phyloP scores from a whole-genome alignment of 2,797 vertebrate genomes.

The Sebastes minor region DNA sequence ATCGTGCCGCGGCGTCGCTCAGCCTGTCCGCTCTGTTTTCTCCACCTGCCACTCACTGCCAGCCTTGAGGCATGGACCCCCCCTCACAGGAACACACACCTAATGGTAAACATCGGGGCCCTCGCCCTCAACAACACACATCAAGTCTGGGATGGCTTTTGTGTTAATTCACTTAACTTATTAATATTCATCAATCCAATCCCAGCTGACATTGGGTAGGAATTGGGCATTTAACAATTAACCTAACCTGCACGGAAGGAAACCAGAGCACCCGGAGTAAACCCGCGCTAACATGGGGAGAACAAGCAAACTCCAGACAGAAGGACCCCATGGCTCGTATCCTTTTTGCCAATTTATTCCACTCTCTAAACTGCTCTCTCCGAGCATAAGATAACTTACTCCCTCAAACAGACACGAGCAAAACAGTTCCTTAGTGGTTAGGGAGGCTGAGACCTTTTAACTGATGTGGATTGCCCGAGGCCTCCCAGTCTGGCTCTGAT shows the following conservation, averaged over 20 bases:
- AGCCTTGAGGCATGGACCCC: not conserved
- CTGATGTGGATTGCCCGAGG: conserved; percentile 32
- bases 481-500: conserved; percentile 33
- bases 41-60: conserved; percentile 56
- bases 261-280: too few species aligned
- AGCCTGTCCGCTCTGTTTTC: conserved; percentile 52
- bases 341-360: not conserved
- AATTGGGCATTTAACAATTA: too few species aligned
- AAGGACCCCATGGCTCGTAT: too few species aligned
- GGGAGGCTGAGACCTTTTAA: conserved; percentile 49
- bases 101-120: conserved; percentile 44
- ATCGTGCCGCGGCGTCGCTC: conserved; percentile 35
- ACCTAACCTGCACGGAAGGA: too few species aligned
- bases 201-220: too few species aligned
- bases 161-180: not conserved
- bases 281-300: too few species aligned
- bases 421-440: conserved; percentile 18
- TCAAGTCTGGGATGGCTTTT: not conserved
- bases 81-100: conserved; percentile 31
- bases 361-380: not conserved
- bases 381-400: conserved; percentile 25
- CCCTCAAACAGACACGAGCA: not conserved
- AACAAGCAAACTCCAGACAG: too few species aligned
- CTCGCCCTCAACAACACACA: not conserved
- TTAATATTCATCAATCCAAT: not conserved